Percentiles rank a stretch among this genome's conserved stretches.
phyloP scores from a whole-genome alignment of 53 echinoderm and acorn worm species.

The Actinopyga echinites region DNA sequence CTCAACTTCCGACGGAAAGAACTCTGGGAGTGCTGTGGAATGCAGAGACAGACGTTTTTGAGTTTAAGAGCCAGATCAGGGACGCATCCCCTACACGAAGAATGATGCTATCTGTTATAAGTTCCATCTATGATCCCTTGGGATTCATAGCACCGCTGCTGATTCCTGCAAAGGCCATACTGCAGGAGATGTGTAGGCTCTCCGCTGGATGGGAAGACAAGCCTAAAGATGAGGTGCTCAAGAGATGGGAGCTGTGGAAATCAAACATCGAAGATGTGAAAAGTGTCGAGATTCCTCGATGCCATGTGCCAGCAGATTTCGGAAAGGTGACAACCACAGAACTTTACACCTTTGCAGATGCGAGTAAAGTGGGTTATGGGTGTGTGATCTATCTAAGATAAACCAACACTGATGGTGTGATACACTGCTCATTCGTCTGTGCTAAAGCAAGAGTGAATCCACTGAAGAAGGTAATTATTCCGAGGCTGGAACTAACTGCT shows the following conservation, averaged over 20 bases:
- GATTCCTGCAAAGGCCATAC: slow-evolving; percentile 45
- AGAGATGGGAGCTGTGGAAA: slow-evolving; percentile 2
- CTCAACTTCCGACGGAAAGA: slow-evolving; percentile 51
- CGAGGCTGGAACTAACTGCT: slow-evolving; percentile 50
- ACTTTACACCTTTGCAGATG: slow-evolving; percentile 59
- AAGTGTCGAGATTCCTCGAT: slow-evolving; percentile 17
- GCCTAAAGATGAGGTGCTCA: background rate
- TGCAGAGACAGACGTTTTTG: slow-evolving; percentile 62
- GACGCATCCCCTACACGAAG: slow-evolving; percentile 28
- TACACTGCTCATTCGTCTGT: slow-evolving; percentile 44
- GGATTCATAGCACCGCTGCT: slow-evolving; percentile 46
- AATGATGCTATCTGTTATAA: slow-evolving; percentile 50
- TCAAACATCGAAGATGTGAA: slow-evolving; percentile 2
- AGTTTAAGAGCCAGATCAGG: slow-evolving; percentile 54
- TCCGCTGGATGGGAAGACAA: slow-evolving; percentile 45
- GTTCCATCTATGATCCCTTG: slow-evolving; percentile 59
- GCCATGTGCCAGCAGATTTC: slow-evolving; percentile 50
- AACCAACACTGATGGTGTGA: background rate
- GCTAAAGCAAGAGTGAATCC: slow-evolving; percentile 50
- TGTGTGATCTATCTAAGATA: slow-evolving; percentile 45
- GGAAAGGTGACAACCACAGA: slow-evolving; percentile 31
- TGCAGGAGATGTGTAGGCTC: slow-evolving; percentile 48
- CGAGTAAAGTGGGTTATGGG: slow-evolving; percentile 59
- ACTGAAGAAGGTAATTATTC: slow-evolving; percentile 54
- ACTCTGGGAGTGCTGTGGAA: slow-evolving; percentile 75